Percentiles rank a stretch among this genome's conserved stretches.
These are phyloP conservation scores for Cataglyphis livida DNA, from an alignment of 2,888 invertebrate genomes.

Conservation along the genomic window DNA sequence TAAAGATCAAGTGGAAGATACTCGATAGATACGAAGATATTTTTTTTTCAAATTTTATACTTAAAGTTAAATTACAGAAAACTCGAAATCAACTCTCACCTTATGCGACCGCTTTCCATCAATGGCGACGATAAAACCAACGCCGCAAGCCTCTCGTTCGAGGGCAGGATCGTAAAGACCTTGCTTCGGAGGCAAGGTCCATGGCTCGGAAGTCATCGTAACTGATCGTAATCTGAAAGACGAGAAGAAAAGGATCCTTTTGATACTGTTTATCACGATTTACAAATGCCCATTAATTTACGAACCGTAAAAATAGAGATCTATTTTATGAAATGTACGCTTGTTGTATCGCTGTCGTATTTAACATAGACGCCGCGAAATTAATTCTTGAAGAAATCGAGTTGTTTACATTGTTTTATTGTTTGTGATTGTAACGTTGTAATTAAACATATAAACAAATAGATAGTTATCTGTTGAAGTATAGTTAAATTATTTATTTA, in stretches of 20 bases:
- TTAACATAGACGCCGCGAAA: not conserved
- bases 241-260: not conserved
- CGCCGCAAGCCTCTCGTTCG: conserved; percentile 99
- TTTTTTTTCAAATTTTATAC: conserved; percentile 27
- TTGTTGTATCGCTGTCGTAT: too few species aligned
- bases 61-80: not conserved
- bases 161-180: conserved; percentile 98
- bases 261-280: not conserved
- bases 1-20: conserved; percentile 18
- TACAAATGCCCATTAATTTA: not conserved
- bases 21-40: not conserved
- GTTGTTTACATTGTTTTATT: not conserved
- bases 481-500: not conserved
- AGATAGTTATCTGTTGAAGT: not conserved
- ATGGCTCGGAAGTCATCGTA: conserved; percentile 87
- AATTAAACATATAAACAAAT: not conserved
- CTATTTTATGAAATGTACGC: not conserved
- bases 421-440: not conserved
- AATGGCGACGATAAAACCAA: conserved; percentile 99
- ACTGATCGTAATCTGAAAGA: conserved; percentile 80
- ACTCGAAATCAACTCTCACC: conserved; percentile 86
- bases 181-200: conserved; percentile 94
- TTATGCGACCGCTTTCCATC: conserved; percentile 97
- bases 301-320: not conserved
- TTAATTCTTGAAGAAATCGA: not conserved